Conservation (phyloP, 2,797 vertebrate genomes). For the Thalassophryne amazonica region DNA sequence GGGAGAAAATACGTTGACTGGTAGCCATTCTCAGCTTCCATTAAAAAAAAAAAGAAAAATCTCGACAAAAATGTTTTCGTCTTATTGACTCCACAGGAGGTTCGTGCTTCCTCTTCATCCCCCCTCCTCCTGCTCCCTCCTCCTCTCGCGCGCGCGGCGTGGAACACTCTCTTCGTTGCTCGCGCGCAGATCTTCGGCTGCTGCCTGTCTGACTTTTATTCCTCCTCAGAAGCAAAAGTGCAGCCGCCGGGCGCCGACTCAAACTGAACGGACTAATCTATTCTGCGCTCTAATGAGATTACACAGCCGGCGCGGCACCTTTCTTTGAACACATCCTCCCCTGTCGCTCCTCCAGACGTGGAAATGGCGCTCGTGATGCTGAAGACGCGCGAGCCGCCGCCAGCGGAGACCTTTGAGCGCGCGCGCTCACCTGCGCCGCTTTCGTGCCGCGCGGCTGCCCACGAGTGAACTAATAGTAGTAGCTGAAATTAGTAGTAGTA, state of each 20-base stretch:
- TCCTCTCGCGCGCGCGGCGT: constrained; percentile 26
- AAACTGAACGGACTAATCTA: constrained; percentile 80
- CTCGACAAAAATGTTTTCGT: too few species aligned
- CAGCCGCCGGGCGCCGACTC: constrained; percentile 56
- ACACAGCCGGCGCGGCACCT: constrained; percentile 69
- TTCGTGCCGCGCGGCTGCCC: constrained; percentile 70
- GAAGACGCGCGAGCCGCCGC: constrained; percentile 71
- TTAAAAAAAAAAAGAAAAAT: too few species aligned
- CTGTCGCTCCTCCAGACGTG: constrained; percentile 54
- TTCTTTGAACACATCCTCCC: constrained; percentile 62
- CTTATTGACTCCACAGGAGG: background rate
- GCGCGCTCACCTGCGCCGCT: constrained; percentile 70
- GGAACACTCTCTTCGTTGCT: constrained; percentile 43
- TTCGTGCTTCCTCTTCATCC: constrained; percentile 1
- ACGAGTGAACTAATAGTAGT: constrained; percentile 66
- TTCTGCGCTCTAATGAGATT: constrained; percentile 86
- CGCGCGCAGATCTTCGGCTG: constrained; percentile 65
- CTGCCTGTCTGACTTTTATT: constrained; percentile 25
- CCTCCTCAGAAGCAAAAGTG: constrained; percentile 40
- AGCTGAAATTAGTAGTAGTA: constrained; percentile 2
- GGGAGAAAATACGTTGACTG: too few species aligned
- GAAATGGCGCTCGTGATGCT: constrained; percentile 74
- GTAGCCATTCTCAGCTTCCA: too few species aligned
- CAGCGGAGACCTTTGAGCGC: constrained; percentile 66
- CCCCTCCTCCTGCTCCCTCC: constrained; percentile 2